Evolutionary conservation across 2,113 vertebrate genomes (phyloP), one percentile per base, ranked within the genome.

Genomic region (Nothoprocta pentlandii): DNA sequence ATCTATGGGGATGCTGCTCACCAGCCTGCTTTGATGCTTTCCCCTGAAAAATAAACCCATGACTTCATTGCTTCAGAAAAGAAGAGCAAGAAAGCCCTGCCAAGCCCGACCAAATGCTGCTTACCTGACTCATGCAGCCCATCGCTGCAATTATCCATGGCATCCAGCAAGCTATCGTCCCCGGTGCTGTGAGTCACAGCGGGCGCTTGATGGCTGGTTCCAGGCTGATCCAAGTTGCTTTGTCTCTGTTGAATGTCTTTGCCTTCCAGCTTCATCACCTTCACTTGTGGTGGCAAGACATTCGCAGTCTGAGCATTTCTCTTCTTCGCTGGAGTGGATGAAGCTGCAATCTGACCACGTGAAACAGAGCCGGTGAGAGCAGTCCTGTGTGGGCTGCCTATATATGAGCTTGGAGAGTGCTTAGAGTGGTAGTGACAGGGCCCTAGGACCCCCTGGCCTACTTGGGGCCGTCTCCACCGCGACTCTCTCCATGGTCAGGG

Each of bases 211-310:
- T 5, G 41, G 44, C 79, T 51, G 36, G 79, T 67, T 26, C 75
- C 63, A 30, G 69, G 58, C 26, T 80, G 16, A 16, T 61, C 56
- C 0, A 2, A 47, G 28, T 32, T 34, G 42, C 20, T 74, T 16
- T 14, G 34, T 21, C 25, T 42, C 12, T 16, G 0, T 61, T 54
- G 23, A 16, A 7, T 1, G 0, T 61, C 10, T 1, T 32, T 19
- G 3, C 28, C 10, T 47, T 91, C 75, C 16, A 23, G 16, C 62
- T 91, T 95, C 5, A 73, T 6, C 15, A 12, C 8, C 36, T 89
- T 79, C 28, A 20, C 21, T 2, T 15, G 53, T 0, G 2, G 4
- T 0, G 2, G 30, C 12, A 39, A 4, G 11, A n/a, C 9, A 10
- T 1, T 22, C 6, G 2, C 67, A 12, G 21, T 9, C 47, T 78